Evolutionary conservation across 2,888 invertebrate species (phyloP).

Genomic region (Galeruca laticollis): DNA sequence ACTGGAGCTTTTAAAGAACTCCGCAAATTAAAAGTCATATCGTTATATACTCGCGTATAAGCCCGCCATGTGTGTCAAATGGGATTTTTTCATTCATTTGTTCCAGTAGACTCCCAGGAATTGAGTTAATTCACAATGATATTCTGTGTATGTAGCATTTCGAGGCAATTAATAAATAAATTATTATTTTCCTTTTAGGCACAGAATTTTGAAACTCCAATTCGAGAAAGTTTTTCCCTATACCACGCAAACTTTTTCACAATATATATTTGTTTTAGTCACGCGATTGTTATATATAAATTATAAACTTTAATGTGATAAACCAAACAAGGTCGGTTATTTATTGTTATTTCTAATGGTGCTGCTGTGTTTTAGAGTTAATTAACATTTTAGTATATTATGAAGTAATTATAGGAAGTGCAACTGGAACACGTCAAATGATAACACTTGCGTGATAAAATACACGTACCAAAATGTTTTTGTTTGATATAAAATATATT

Average conservation of each 20-base stretch:
- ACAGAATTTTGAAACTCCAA: constrained; percentile 26
- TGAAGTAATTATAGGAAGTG: constrained; percentile 32
- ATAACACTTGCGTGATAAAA: constrained; percentile 13
- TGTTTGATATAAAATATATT: constrained; percentile 6
- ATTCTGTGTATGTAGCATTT: constrained; percentile 35
- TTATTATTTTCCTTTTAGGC: constrained; percentile 25
- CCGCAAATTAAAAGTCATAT: neutral
- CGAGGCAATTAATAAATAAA: constrained; percentile 47
- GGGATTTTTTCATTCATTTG: constrained; percentile 44
- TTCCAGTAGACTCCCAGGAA: constrained; percentile 48
- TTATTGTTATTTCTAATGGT: constrained; percentile 34
- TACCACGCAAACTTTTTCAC: constrained; percentile 22
- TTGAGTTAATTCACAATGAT: constrained; percentile 46
- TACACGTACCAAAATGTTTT: constrained; percentile 4
- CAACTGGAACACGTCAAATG: constrained; percentile 18
- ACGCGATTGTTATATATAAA: constrained; percentile 36
- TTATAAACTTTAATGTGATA: constrained; percentile 35
- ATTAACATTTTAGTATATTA: constrained; percentile 29
- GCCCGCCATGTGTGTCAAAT: constrained; percentile 41
- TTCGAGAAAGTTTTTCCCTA: neutral
- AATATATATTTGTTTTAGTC: constrained; percentile 28
- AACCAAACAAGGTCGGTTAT: constrained; percentile 34
- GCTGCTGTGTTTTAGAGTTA: constrained; percentile 31
- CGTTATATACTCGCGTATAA: no score
- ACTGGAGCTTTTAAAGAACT: constrained; percentile 14